A percentile compares a stretch with the other conserved stretches of the same genome.
phyloP scores from a whole-genome alignment of 1,140 invertebrate species.

The Aphelinus atriplicis region DNA sequence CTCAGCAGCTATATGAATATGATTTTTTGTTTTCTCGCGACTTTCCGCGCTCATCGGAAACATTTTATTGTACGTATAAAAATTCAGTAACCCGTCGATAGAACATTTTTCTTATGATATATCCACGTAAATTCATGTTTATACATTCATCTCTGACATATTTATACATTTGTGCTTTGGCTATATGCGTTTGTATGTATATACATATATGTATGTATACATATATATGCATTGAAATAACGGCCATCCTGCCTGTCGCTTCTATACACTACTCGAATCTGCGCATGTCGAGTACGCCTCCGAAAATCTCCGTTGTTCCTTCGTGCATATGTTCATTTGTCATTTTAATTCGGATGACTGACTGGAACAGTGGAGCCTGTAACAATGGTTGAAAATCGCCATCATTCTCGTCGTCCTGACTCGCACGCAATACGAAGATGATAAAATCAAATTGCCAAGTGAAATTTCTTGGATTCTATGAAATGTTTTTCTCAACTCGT shows the following conservation, averaged over 20 bases:
- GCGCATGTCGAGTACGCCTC: too few species aligned
- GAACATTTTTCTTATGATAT: conserved; percentile 7
- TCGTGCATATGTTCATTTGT: neutral
- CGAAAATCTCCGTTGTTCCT: too few species aligned
- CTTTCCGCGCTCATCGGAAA: conserved; percentile 10
- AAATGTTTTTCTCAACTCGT: too few species aligned
- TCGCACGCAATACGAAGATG: too few species aligned
- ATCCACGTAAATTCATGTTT: too few species aligned
- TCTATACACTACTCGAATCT: neutral
- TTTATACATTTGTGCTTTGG: conserved; percentile 30
- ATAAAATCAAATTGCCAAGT: too few species aligned
- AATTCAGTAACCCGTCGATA: conserved; percentile 19
- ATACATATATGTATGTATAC: too few species aligned
- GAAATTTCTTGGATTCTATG: too few species aligned
- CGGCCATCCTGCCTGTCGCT: neutral
- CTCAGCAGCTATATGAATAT: conserved; percentile 16
- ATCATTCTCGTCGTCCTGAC: too few species aligned
- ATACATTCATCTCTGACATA: conserved; percentile 9
- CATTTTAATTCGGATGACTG: neutral
- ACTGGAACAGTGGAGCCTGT: conserved; percentile 16
- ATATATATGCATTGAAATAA: conserved; percentile 5
- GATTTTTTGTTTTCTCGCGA: neutral
- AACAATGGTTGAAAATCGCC: conserved; percentile 1
- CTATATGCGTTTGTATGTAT: conserved; percentile 23
- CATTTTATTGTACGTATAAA: neutral